Percentiles rank a stretch among this genome's conserved stretches.
phyloP scores from a whole-genome alignment of 2,113 vertebrate species.

The Philantomba maxwellii region DNA sequence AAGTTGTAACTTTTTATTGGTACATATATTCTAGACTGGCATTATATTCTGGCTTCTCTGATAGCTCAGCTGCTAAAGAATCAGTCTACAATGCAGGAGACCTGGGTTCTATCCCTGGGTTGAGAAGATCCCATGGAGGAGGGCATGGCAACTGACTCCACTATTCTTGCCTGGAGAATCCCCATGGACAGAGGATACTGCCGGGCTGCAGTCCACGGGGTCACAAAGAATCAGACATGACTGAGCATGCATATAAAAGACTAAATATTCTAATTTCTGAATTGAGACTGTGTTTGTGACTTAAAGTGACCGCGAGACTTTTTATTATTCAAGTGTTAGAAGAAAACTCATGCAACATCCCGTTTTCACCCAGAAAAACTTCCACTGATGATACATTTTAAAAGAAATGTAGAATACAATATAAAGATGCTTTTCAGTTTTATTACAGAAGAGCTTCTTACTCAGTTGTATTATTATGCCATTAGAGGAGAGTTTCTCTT shows the following conservation, averaged over 20 bases:
- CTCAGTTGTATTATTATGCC: background rate
- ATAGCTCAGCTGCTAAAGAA: background rate
- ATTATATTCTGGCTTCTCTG: background rate
- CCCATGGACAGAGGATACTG: background rate
- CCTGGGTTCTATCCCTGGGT: background rate
- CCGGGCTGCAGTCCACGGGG: background rate
- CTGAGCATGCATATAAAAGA: background rate
- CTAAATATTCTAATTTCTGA: background rate
- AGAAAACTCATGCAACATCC: background rate
- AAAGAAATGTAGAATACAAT: background rate
- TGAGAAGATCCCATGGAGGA: background rate
- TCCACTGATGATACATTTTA: background rate
- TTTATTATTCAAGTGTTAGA: background rate
- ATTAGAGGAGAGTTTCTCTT: background rate
- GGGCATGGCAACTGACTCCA: background rate
- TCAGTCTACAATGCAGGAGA: rapidly evolving
- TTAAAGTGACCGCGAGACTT: background rate
- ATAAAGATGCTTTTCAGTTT: background rate
- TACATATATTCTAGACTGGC: background rate
- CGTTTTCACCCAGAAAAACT: background rate
- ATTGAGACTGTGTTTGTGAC: background rate
- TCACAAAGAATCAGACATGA: background rate
- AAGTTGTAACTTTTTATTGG: background rate
- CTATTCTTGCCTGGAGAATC: background rate
- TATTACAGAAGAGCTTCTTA: background rate